A percentile compares a stretch with the other conserved stretches of the same genome.
These are phyloP conservation scores for Dioctria rufipes DNA, from an alignment of 2,888 invertebrate species.

Conservation along the genomic window DNA sequence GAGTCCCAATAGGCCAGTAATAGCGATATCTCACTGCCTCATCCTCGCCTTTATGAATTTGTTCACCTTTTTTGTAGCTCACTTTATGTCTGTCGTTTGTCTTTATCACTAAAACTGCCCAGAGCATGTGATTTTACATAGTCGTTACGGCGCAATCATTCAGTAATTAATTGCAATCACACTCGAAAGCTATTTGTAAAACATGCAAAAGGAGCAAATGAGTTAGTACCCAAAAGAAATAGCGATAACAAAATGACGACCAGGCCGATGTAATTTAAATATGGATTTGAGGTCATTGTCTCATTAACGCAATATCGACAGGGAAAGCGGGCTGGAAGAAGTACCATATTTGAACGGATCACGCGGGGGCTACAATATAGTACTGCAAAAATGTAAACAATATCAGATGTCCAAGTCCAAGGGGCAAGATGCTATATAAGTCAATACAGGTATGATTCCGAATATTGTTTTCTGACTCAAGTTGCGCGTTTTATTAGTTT, in stretches of 20 bases:
- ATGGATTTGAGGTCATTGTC: constrained; percentile 45
- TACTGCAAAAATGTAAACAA: background rate
- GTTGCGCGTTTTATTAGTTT: constrained; percentile 13
- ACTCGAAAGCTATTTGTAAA: constrained; percentile 37
- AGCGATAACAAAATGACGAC: constrained; percentile 37
- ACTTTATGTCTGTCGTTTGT: background rate
- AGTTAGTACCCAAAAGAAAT: constrained; percentile 22
- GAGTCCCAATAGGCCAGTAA: constrained; percentile 6
- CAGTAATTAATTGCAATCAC: constrained; percentile 30
- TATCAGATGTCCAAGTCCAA: background rate
- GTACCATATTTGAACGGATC: no score
- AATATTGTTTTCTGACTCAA: background rate
- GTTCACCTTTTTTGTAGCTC: background rate
- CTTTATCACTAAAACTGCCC: background rate
- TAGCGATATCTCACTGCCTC: background rate
- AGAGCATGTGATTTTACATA: background rate
- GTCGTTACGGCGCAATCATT: background rate
- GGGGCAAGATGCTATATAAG: background rate
- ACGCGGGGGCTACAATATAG: background rate
- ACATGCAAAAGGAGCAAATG: constrained; percentile 20
- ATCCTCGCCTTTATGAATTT: background rate
- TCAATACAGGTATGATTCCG: background rate
- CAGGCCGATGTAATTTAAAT: constrained; percentile 43
- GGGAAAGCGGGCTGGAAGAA: background rate
- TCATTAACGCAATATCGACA: constrained; percentile 14